Evolutionary conservation across 1,140 invertebrate species (phyloP), one percentile per base, ranked within the genome.

Genomic region (Rhagoletis pomonella): DNA sequence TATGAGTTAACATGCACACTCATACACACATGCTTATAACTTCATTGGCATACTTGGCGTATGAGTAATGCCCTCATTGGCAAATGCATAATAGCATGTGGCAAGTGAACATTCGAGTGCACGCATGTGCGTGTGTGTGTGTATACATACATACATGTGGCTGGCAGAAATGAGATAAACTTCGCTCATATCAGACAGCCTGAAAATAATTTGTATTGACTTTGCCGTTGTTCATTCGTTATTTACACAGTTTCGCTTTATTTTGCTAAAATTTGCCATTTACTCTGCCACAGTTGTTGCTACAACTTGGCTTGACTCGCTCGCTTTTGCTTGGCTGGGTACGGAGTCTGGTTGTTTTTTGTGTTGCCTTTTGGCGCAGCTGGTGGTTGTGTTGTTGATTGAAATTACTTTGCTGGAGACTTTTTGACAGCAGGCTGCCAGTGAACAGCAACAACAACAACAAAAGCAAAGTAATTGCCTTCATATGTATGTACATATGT

Each of bases 121-220:
- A 2, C 4, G 9, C 39, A 10, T 42, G 19, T 67, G 7, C 0
- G 39, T 67, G 50, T 62, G 19, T 62, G 60, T 64, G 17, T 64
- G n/a, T 19, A 19, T 19, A 19, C 9, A 19, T 29, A 19, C 4
- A 6, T 64, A 19, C 62, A 64, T 64, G 62, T 64, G 62, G 17
- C 2, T 64, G 10, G 64, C n/a, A 3, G 19, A 73, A 73, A 73
- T 73, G 67, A 73, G 39, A 73, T 73, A 73, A 73, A 73, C 39
- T 47, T 73, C 67, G 64, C 64, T 67, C 64, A 67, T 67, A 67
- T 67, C 64, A 67, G 64, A 67, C 64, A 67, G 64, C n/a, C 42
- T 73, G 67, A 42, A 73, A 73, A 73, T 73, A 73, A 67, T 67
- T 67, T 67, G 64, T 67, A 67, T 67, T 73, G 67, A 73, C 67